Conservation (phyloP, 1,140 invertebrate species). For the Caerostris extrusa region DNA sequence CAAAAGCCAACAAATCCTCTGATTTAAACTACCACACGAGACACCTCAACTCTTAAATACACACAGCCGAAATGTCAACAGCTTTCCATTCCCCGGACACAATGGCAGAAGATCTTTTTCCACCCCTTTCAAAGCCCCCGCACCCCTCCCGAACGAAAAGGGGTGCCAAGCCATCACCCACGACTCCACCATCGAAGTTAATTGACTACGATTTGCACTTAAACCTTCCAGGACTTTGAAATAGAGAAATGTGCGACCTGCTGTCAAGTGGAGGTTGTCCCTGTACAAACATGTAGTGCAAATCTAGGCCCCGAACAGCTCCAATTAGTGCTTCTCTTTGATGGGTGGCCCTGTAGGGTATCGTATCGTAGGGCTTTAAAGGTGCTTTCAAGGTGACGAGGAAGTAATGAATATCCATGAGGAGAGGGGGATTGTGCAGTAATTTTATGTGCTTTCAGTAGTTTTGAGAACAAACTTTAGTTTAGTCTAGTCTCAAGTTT, state of each 20-base stretch:
- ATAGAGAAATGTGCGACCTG: constrained; percentile 7
- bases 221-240: background rate
- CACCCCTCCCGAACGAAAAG: background rate
- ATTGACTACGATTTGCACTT: constrained; percentile 38
- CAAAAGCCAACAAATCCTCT: background rate
- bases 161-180: background rate
- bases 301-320: background rate
- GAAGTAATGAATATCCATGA: background rate
- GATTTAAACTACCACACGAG: background rate
- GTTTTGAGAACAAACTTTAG: background rate
- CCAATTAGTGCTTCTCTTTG: constrained; percentile 10
- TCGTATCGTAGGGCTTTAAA: background rate
- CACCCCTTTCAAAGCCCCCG: background rate
- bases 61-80: background rate
- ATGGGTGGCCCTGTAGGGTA: background rate
- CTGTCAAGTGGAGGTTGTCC: background rate
- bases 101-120: background rate
- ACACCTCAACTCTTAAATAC: background rate
- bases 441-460: background rate
- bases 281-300: constrained; percentile 1
- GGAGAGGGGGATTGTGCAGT: background rate
- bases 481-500: too few species aligned
- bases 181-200: background rate
- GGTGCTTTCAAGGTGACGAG: background rate
- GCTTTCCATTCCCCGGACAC: background rate